Percentiles rank a stretch among this genome's conserved stretches.
These are phyloP conservation scores for Acleris emargana DNA, from an alignment of 2,888 invertebrate genomes.

Conservation along the genomic window DNA sequence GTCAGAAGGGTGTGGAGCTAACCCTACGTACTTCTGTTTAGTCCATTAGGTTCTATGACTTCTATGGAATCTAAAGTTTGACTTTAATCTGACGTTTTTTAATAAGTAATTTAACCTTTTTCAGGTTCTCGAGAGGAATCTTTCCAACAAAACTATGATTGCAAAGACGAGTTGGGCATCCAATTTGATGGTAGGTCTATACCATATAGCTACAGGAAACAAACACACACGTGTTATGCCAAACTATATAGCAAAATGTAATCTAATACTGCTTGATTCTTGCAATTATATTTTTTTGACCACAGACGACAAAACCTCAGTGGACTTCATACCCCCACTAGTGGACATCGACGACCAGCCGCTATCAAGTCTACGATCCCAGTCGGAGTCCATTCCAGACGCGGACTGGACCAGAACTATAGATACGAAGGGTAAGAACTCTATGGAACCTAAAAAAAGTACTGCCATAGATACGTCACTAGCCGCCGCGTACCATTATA, in stretches of 20 bases:
- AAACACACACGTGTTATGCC: too few relatives aligned
- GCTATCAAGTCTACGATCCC: slow-evolving; percentile 41
- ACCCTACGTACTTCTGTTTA: too few relatives aligned
- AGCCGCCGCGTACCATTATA: too few relatives aligned
- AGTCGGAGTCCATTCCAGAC: slow-evolving; percentile 9
- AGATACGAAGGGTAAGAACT: slow-evolving; percentile 37
- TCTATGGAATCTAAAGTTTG: too few relatives aligned
- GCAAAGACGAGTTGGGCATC: slow-evolving; percentile 3
- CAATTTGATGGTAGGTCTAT: slow-evolving; percentile 8
- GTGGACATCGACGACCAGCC: slow-evolving; percentile 48
- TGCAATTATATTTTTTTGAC: neutral
- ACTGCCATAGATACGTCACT: too few relatives aligned
- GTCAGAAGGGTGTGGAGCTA: too few relatives aligned
- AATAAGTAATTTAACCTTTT: neutral
- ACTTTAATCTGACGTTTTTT: neutral
- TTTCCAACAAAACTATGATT: neutral
- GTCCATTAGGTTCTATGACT: too few relatives aligned
- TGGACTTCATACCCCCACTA: slow-evolving; percentile 22
- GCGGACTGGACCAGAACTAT: slow-evolving; percentile 37
- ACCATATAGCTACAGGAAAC: too few relatives aligned
- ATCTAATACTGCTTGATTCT: neutral
- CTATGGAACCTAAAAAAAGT: too few relatives aligned
- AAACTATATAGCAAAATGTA: neutral
- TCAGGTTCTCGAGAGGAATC: slow-evolving; percentile 14
- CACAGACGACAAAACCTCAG: neutral